Base-by-base conservation (phyloP, 2,888 invertebrate species). In the Helleia helle region DNA sequence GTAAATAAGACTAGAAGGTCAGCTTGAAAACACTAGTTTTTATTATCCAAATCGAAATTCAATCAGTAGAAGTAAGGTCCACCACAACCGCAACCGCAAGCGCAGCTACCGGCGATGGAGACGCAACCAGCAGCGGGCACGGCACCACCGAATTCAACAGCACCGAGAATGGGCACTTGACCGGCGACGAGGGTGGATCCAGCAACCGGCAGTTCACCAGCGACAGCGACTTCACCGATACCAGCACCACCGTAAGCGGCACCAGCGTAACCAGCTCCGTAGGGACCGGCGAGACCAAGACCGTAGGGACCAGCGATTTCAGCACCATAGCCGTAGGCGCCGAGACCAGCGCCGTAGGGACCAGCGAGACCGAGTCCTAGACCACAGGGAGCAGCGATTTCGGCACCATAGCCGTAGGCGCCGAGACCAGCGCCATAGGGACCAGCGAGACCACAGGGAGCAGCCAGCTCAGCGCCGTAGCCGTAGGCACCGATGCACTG, bases 141-240 rank as follows among this genome's bases (percentile, higher is more conserved):
- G 6, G 38, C 26, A 8, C 64, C 65, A 30, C 48, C 54, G 45
- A 59, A 62, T 22, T 47, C 26, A 1, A 66, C 62, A 11, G 52
- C 53, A 30, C 64, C 64, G 18, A 56, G 37, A 24, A 64, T 56
- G 4, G 63, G 64, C 8, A 65, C 58, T 27, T 55, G 52, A 18
- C 65, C 65, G 24, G 50, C 48, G 27, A 66, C 52, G 9, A 46
- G 34, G 11, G 63, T 58, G 38, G 47, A 42, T 14, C 64, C 66
- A 8, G 44, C 46, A 6, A 57, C 56, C 11, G 50, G 50, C 41
- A 65, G 29, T 38, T 59, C 52, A 25, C 61, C 65, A 9, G 42
- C 49, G 7, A 39, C 51, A 18, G 45, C 47, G 7, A 59, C 41
- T 39, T 54, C 47, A 14, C 60, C 61, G 27, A 52, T 44, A 36